These are phyloP conservation scores for Charanyca ferruginea DNA, from an alignment of 2,888 invertebrate genomes.

Conservation along the genomic window DNA sequence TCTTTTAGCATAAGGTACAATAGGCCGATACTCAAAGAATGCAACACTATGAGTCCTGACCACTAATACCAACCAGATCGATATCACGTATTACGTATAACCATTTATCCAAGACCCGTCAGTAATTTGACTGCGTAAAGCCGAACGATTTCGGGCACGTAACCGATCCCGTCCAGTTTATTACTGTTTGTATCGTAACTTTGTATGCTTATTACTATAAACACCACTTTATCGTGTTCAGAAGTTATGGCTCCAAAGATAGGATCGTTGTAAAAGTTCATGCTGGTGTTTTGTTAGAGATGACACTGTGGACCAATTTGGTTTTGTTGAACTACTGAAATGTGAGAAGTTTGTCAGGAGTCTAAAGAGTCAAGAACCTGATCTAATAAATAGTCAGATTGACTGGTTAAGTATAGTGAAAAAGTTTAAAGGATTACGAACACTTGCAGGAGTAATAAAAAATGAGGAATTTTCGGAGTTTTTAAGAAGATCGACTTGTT, in stretches of 20 bases:
- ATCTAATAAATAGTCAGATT: too few species aligned
- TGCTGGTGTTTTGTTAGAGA: conserved; percentile 17
- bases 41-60: too few species aligned
- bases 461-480: too few species aligned
- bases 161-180: conserved; percentile 40
- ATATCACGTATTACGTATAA: conserved; percentile 18
- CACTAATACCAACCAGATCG: not conserved
- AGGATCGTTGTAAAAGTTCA: conserved; percentile 24
- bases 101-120: conserved; percentile 12
- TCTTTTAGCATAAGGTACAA: too few species aligned
- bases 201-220: conserved; percentile 48
- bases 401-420: too few species aligned
- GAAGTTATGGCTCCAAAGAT: conserved; percentile 28
- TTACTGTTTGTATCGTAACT: conserved; percentile 49
- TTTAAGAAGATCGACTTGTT: too few species aligned
- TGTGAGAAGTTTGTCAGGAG: too few species aligned
- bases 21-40: too few species aligned
- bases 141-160: conserved; percentile 48
- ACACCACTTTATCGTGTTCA: conserved; percentile 45
- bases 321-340: too few species aligned
- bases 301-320: conserved; percentile 6
- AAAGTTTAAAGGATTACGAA: too few species aligned
- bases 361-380: too few species aligned
- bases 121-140: conserved; percentile 38
- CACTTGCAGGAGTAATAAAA: too few species aligned